Conservation (phyloP, 2,888 invertebrate species). For the Archaeoteleia sp. region DNA sequence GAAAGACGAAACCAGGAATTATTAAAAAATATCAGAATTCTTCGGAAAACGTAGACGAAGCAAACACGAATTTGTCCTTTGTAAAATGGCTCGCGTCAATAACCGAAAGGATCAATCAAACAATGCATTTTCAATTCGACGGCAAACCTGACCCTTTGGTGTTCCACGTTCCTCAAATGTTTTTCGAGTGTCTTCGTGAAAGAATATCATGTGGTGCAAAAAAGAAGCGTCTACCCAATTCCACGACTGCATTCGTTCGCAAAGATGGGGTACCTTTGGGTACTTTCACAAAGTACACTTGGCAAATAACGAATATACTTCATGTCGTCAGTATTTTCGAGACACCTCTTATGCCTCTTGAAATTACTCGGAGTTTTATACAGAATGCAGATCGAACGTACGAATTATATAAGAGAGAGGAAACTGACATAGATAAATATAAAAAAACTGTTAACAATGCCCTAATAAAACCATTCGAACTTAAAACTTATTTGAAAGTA, state of each 20-base stretch:
- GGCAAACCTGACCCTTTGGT: slow-evolving; percentile 81
- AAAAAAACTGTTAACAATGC: slow-evolving; percentile 72
- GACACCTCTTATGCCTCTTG: slow-evolving; percentile 79
- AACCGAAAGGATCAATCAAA: slow-evolving; percentile 85
- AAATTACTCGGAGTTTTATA: slow-evolving; percentile 80
- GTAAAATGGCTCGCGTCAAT: slow-evolving; percentile 84
- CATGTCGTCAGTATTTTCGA: slow-evolving; percentile 86
- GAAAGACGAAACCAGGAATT: slow-evolving; percentile 64
- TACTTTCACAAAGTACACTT: slow-evolving; percentile 82
- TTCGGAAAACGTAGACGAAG: slow-evolving; percentile 68
- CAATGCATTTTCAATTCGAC: slow-evolving; percentile 82
- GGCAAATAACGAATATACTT: slow-evolving; percentile 83
- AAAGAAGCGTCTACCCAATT: slow-evolving; percentile 81
- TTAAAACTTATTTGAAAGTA: slow-evolving; percentile 81
- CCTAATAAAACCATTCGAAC: slow-evolving; percentile 78
- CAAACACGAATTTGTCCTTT: slow-evolving; percentile 76
- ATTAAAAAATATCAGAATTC: slow-evolving; percentile 65
- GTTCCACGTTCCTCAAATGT: slow-evolving; percentile 83
- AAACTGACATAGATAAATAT: slow-evolving; percentile 71
- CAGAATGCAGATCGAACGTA: slow-evolving; percentile 80
- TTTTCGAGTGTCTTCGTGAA: slow-evolving; percentile 84
- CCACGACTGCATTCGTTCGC: slow-evolving; percentile 78
- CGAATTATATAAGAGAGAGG: slow-evolving; percentile 74
- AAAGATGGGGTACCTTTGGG: slow-evolving; percentile 80
- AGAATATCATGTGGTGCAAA: slow-evolving; percentile 80